Conservation (phyloP, 2,113 vertebrate species). For the human (Homo sapiens) region DNA sequence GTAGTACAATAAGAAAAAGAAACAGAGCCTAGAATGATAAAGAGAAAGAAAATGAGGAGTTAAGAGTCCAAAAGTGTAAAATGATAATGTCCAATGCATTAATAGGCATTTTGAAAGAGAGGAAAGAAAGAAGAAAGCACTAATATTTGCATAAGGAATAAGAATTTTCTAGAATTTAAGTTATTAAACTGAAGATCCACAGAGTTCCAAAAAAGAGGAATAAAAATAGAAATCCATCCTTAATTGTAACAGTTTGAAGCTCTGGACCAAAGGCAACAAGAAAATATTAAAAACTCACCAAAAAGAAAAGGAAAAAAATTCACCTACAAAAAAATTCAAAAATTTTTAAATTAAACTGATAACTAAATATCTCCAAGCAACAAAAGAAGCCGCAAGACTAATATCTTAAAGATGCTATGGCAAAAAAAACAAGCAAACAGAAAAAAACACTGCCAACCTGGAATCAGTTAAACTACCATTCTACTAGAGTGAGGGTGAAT, state of each 20-base stretch:
- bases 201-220: neutral
- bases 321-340: neutral
- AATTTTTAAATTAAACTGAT: neutral
- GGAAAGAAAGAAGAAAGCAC: neutral
- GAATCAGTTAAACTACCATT: neutral
- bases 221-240: neutral
- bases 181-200: neutral
- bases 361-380: neutral
- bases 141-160: conserved; percentile 2
- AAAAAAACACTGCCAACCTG: neutral
- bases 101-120: neutral
- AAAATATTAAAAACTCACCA: conserved; percentile 19
- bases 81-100: neutral
- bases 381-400: neutral
- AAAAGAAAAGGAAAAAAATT: neutral
- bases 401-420: neutral
- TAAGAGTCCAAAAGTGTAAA: neutral
- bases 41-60: neutral
- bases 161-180: conserved; percentile 22
- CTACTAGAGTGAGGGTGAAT: neutral
- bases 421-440: neutral
- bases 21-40: neutral
- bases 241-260: neutral
- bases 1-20: neutral
- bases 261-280: neutral